Conservation (phyloP, 2,113 vertebrate species). For the Fukomys damarensis region DNA sequence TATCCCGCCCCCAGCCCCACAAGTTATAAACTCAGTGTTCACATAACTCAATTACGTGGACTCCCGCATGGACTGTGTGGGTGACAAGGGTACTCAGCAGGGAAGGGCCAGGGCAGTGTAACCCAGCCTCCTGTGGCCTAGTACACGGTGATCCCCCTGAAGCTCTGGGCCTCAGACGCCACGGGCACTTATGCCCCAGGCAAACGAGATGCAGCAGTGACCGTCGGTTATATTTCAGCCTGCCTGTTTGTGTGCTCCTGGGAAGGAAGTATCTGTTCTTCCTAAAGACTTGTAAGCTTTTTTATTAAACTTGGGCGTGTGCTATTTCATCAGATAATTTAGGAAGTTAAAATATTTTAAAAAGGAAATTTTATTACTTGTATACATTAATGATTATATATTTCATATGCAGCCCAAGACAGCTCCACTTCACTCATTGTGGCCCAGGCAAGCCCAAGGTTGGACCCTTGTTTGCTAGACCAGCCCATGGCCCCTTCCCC, state of each 20-base stretch:
- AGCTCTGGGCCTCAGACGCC: background rate
- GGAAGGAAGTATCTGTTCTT: background rate
- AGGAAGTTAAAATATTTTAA: background rate
- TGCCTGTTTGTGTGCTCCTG: background rate
- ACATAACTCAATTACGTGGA: background rate
- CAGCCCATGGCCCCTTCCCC: rapidly evolving
- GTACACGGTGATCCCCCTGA: background rate
- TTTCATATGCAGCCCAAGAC: background rate
- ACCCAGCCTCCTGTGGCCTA: background rate
- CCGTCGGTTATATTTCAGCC: background rate
- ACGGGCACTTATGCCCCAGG: background rate
- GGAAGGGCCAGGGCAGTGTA: background rate
- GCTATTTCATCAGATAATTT: background rate
- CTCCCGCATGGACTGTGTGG: background rate
- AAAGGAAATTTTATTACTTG: background rate
- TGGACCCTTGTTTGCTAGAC: background rate
- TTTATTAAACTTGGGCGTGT: background rate
- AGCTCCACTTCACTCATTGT: background rate
- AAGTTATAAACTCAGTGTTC: background rate
- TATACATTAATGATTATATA: background rate
- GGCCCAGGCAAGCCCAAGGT: background rate
- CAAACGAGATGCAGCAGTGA: background rate
- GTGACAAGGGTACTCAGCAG: background rate
- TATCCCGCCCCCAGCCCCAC: background rate
- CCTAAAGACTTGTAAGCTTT: background rate